These are phyloP conservation scores for Hedychridium roseum DNA, from an alignment of 2,888 invertebrate species.

Conservation along the genomic window DNA sequence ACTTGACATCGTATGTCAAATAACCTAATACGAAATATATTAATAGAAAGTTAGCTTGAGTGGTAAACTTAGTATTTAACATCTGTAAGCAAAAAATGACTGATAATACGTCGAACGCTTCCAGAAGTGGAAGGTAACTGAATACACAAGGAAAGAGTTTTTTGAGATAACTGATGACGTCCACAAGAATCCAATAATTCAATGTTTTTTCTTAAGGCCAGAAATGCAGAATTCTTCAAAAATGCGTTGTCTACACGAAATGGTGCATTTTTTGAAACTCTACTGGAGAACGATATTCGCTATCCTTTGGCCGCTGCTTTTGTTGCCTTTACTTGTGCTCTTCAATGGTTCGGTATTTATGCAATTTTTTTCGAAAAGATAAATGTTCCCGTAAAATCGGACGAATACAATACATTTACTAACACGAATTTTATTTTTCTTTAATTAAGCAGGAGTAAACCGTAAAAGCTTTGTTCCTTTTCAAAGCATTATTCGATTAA, in stretches of 20 bases:
- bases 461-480: neutral
- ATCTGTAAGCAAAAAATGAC: too few species aligned
- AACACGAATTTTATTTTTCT: neutral
- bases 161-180: too few species aligned
- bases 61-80: too few species aligned
- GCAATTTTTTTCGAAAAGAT: neutral
- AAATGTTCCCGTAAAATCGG: neutral
- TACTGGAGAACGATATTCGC: conserved; percentile 10
- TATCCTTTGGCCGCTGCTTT: conserved; percentile 4
- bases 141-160: too few species aligned
- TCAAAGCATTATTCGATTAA: neutral
- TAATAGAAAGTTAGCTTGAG: too few species aligned
- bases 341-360: conserved; percentile 5
- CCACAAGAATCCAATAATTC: too few species aligned
- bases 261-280: neutral
- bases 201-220: too few species aligned
- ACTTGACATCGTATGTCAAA: too few species aligned
- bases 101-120: too few species aligned
- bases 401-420: neutral
- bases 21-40: too few species aligned
- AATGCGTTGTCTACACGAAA: neutral
- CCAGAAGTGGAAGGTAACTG: too few species aligned
- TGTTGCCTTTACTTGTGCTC: neutral
- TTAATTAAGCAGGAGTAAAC: neutral
- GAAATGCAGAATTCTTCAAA: neutral